Conservation (phyloP, 1,140 invertebrate species). For the Stratiolaelaps scimitus region DNA sequence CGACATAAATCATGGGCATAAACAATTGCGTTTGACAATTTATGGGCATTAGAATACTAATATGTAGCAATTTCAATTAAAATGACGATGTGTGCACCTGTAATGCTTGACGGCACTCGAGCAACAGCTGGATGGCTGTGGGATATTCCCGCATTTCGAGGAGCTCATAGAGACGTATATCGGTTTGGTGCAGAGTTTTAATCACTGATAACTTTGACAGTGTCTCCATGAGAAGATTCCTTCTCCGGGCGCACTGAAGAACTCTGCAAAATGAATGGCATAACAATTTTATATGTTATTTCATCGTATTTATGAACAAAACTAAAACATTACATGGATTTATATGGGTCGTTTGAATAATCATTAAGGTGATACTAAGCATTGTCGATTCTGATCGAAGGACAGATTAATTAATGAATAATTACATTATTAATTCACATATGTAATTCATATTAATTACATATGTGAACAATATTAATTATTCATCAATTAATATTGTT, state of each 20-base stretch:
- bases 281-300: no score
- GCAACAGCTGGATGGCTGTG: conserved; percentile 67
- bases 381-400: no score
- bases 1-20: conserved; percentile 1
- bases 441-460: no score
- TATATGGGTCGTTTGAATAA: no score
- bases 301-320: no score
- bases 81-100: not conserved
- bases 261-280: conserved; percentile 5
- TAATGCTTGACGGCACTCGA: conserved; percentile 74
- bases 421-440: no score
- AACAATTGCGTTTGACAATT: conserved; percentile 53
- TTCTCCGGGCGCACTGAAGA: not conserved
- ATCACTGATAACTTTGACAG: conserved; percentile 15
- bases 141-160: conserved; percentile 67
- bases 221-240: conserved; percentile 20
- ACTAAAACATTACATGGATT: no score
- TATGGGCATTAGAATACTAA: conserved; percentile 58
- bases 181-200: not conserved
- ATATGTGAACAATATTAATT: no score
- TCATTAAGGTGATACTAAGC: no score
- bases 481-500: no score
- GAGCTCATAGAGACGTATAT: conserved; percentile 29
- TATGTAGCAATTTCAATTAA: not conserved
- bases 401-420: no score